Evolutionary conservation across 2,888 invertebrate species (phyloP).

Genomic region (Sthenelais limicola): DNA sequence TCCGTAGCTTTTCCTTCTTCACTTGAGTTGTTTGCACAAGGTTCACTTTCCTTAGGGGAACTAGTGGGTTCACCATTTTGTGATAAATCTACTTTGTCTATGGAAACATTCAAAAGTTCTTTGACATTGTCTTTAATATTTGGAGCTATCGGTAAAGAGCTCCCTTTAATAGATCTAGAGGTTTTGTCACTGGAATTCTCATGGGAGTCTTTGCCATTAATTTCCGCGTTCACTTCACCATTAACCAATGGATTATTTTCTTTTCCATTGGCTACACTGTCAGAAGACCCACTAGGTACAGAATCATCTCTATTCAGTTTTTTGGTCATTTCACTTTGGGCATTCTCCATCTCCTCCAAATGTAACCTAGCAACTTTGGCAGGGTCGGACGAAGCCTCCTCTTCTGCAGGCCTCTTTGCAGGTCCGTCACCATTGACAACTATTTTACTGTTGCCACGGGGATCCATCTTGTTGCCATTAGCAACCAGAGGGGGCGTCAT

Average conservation of each 20-base stretch:
- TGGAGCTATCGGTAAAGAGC: too few relatives aligned
- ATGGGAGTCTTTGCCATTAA: background rate
- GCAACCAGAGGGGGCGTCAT: background rate
- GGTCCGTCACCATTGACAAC: constrained; percentile 20
- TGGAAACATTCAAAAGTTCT: too few relatives aligned
- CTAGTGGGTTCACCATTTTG: too few relatives aligned
- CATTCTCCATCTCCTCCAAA: constrained; percentile 18
- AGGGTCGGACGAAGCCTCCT: background rate
- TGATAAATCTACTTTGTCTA: too few relatives aligned
- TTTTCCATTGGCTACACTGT: too few relatives aligned
- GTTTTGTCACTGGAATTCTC: constrained; percentile 22
- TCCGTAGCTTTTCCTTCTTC: too few relatives aligned
- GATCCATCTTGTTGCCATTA: background rate
- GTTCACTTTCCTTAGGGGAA: too few relatives aligned
- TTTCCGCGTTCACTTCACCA: constrained; percentile 3
- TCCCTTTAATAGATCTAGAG: too few relatives aligned
- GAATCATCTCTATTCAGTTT: constrained; percentile 15
- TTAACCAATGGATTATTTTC: background rate
- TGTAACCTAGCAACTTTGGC: constrained; percentile 19
- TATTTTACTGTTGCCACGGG: background rate
- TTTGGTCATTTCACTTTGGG: constrained; percentile 24
- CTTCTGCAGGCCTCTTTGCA: background rate
- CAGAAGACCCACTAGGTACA: too few relatives aligned
- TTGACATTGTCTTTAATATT: too few relatives aligned
- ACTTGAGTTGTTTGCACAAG: too few relatives aligned